Evolutionary conservation across 2,888 invertebrate species (phyloP), one percentile per base, ranked within the genome.

Genomic region (Sarcophaga variegata): DNA sequence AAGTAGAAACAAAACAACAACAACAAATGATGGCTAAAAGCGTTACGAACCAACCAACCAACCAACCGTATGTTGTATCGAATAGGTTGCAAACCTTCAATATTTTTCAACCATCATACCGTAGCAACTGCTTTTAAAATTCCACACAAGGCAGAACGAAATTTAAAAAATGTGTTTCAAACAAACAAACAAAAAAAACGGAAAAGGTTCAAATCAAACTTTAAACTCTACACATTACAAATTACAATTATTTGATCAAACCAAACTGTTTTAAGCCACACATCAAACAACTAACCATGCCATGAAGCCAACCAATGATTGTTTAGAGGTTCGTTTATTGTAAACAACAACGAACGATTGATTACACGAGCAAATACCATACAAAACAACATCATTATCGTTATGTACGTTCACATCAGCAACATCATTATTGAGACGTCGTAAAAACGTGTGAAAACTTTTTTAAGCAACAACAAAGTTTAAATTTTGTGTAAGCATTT

Each of bases 1-100:
- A 54, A 54, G 17, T 37, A 37, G 37, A 37, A 37, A 14, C 17
- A 49, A 49, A 49, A 49, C 49, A 49, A 54, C 12, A 54, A 62
- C 54, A 14, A 22, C 69, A 66, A 66, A 54, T 27, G 63, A 72
- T 49, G 76, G 59, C n/a, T 72, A 74, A 70, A 74, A 62, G 47
- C 70, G 82, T 70, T 74, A 70, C 83, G 74, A 81, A 84, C 86
- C 47, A 71, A 49, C 67, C 66, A 81, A 22, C 60, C 54, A 71
- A 49, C 67, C 67, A 81, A 22, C 60, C 54, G 64, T 10, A 8
- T 54, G 54, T 54, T 17, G 54, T 54, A 54, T 54, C 54, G 17
- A 14, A 17, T 54, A 12, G 54, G 54, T 54, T 54, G 12, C 14
- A 12, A 54, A 54, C 54, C 54, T 14, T 17, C 17, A 54, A 14